phyloP scores from a whole-genome alignment of 2,797 vertebrate genomes.

The Molossus alvarezi region DNA sequence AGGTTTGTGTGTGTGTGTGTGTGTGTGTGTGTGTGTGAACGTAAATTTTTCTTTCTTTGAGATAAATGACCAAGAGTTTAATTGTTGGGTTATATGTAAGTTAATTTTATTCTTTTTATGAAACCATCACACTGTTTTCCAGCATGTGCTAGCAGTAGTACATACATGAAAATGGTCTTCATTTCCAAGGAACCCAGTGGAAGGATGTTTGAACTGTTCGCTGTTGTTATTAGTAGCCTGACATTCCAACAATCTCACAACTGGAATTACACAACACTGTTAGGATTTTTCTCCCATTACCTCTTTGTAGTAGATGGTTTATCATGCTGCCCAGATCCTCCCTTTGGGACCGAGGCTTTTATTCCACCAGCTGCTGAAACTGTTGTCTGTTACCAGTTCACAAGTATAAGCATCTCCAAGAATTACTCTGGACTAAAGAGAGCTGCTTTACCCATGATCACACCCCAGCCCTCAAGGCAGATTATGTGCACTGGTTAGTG shows the following conservation, averaged over 20 bases:
- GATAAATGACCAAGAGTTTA: background rate
- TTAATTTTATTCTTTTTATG: background rate
- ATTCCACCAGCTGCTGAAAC: background rate
- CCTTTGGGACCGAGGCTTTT: background rate
- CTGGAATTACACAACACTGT: background rate
- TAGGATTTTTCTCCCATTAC: background rate
- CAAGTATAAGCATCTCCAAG: background rate
- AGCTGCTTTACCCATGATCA: background rate
- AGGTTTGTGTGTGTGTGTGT: background rate
- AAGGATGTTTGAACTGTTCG: background rate
- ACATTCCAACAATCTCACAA: background rate
- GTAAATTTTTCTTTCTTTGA: background rate
- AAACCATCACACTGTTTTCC: background rate
- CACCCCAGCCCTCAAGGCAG: accelerated
- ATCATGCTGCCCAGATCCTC: too few species aligned
- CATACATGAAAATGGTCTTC: background rate
- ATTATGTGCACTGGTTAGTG: background rate
- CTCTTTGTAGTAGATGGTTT: background rate
- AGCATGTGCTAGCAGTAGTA: background rate
- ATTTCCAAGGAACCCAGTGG: background rate
- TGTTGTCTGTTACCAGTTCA: background rate
- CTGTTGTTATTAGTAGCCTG: background rate
- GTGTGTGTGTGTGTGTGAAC: background rate
- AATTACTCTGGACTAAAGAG: background rate
- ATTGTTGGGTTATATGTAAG: background rate